Conservation (phyloP, 2,888 invertebrate species). For the Idaea aversata region DNA sequence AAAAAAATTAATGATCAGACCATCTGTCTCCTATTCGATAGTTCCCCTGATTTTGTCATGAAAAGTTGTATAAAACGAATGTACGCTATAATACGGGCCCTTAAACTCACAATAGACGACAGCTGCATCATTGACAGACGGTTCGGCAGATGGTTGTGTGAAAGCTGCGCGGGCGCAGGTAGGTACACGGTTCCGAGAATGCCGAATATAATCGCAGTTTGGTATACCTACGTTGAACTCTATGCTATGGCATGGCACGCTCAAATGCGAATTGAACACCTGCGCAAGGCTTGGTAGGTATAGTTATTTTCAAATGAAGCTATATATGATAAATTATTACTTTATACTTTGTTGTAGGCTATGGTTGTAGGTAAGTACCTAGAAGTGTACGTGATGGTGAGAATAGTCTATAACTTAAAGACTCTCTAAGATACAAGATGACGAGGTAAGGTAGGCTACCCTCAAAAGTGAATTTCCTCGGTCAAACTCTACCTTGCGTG, state of each 20-base stretch:
- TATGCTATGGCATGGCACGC: conserved; percentile 55
- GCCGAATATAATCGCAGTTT: conserved; percentile 73
- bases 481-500: too few relatives aligned
- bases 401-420: too few relatives aligned
- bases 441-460: too few relatives aligned
- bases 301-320: too few relatives aligned
- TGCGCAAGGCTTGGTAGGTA: conserved; percentile 32
- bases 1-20: not conserved
- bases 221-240: conserved; percentile 54
- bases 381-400: too few relatives aligned
- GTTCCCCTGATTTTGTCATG: not conserved
- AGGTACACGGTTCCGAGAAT: conserved; percentile 76
- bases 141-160: conserved; percentile 71
- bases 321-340: too few relatives aligned
- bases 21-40: not conserved
- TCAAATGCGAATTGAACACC: conserved; percentile 63
- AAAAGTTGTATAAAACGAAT: not conserved
- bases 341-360: too few relatives aligned
- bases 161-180: conserved; percentile 63
- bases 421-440: too few relatives aligned
- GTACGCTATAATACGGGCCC: not conserved
- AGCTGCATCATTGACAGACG: conserved; percentile 37
- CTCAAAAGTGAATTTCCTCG: too few relatives aligned
- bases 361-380: too few relatives aligned
- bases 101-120: conserved; percentile 1